phyloP scores from a whole-genome alignment of 2,113 vertebrate genomes.

The Eubucco bourcierii region DNA sequence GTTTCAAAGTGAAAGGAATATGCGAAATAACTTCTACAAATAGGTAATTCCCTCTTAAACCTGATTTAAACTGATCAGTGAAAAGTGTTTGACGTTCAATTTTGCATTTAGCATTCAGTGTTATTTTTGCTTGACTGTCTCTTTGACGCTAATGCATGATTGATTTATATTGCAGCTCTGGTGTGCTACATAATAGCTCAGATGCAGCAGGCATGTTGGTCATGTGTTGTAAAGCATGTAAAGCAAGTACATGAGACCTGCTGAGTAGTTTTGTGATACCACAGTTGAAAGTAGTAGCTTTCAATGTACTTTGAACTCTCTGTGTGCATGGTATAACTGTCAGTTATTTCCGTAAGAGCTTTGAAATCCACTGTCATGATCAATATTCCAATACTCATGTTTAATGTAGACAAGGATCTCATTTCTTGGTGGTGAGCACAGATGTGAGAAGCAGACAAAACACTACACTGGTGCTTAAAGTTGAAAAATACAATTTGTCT shows the following conservation, averaged over 20 bases:
- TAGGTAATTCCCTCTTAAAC: not conserved
- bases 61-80: not conserved
- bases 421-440: not conserved
- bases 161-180: not conserved
- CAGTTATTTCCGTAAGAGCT: not conserved
- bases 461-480: not conserved
- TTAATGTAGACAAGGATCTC: not conserved
- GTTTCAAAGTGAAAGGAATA: not conserved
- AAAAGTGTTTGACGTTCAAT: not conserved
- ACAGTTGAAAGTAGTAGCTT: not conserved
- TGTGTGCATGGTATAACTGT: not conserved
- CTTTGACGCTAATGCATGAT: not conserved
- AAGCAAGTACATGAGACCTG: not conserved
- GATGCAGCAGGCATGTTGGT: not conserved
- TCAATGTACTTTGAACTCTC: not conserved
- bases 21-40: not conserved
- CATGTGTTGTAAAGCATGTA: not conserved
- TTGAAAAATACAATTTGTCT: not conserved
- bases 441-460: not conserved
- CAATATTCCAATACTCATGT: not conserved
- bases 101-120: not conserved
- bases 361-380: not conserved
- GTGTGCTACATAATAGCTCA: not conserved
- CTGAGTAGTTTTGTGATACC: not conserved
- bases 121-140: not conserved